phyloP scores from a whole-genome alignment of 1,140 invertebrate genomes.

The Drosophila grimshawi region DNA sequence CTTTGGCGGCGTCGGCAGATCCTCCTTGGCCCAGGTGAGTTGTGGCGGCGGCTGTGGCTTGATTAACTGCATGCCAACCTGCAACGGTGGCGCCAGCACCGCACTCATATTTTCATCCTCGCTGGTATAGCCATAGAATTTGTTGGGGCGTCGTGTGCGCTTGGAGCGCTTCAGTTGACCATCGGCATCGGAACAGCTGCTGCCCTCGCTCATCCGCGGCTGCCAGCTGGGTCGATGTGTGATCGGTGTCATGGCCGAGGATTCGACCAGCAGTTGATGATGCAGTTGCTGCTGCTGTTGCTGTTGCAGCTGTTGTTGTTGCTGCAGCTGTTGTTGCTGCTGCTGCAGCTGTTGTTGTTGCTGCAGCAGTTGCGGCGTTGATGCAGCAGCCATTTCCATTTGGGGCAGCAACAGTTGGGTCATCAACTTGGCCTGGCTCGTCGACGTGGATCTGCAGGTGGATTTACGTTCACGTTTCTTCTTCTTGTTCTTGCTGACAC shows the following conservation, averaged over 20 bases:
- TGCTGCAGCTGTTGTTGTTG: slow-evolving; percentile 9
- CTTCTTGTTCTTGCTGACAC: slow-evolving; percentile 86
- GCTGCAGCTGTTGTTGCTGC: not conserved
- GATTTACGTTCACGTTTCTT: slow-evolving; percentile 87
- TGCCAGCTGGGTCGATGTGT: slow-evolving; percentile 51
- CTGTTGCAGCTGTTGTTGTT: slow-evolving; percentile 2
- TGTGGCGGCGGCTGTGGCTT: slow-evolving; percentile 87
- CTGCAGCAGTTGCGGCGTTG: slow-evolving; percentile 6
- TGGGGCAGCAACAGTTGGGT: not conserved
- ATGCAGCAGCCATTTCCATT: not conserved
- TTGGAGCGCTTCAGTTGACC: slow-evolving; percentile 88
- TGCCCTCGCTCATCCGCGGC: slow-evolving; percentile 73
- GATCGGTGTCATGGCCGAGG: slow-evolving; percentile 41
- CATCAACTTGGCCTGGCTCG: slow-evolving; percentile 38
- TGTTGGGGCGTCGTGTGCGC: slow-evolving; percentile 90
- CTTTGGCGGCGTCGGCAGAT: slow-evolving; percentile 85
- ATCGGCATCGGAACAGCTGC: slow-evolving; percentile 85
- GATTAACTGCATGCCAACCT: slow-evolving; percentile 84
- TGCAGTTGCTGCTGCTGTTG: slow-evolving; percentile 7
- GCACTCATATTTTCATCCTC: slow-evolving; percentile 88
- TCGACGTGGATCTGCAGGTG: slow-evolving; percentile 55
- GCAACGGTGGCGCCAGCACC: slow-evolving; percentile 62
- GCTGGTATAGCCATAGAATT: slow-evolving; percentile 94
- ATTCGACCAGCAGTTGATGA: slow-evolving; percentile 1
- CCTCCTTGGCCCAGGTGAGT: slow-evolving; percentile 89